Evolutionary conservation across 2,113 vertebrate genomes (phyloP).

Genomic region (Centropristis striata): DNA sequence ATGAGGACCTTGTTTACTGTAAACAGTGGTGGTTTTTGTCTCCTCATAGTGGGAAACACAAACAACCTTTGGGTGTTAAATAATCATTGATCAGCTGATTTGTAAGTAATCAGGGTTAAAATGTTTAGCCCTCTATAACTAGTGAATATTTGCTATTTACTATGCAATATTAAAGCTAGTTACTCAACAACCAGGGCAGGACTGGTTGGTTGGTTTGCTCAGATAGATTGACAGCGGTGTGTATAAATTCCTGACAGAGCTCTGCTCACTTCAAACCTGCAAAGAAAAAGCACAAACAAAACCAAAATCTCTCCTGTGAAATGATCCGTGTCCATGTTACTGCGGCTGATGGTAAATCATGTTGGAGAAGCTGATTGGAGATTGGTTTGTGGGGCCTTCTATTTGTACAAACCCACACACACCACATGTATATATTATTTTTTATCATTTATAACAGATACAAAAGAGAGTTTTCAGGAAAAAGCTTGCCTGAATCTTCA

Average conservation of each 20-base stretch:
- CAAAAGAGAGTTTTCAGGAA: background rate
- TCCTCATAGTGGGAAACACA: background rate
- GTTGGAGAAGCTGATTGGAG: background rate
- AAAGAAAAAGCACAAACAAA: background rate
- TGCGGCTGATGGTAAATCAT: background rate
- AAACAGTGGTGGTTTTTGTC: background rate
- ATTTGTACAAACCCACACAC: background rate
- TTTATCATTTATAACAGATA: background rate
- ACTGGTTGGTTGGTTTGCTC: background rate
- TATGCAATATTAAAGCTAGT: too few species aligned
- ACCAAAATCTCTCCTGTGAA: background rate
- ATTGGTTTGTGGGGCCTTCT: background rate
- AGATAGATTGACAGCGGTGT: background rate
- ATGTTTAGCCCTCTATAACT: background rate
- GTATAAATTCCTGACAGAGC: background rate
- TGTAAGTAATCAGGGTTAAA: background rate
- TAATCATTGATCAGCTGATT: background rate
- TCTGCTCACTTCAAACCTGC: background rate
- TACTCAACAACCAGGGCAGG: background rate
- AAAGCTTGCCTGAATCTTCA: background rate
- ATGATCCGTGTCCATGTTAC: background rate
- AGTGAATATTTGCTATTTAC: background rate
- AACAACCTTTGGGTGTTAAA: too few species aligned
- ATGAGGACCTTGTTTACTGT: background rate
- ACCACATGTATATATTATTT: background rate